Evolutionary conservation across 2,113 vertebrate genomes (phyloP), one percentile per base, ranked within the genome.

Genomic region (Leucopsar rothschildi): DNA sequence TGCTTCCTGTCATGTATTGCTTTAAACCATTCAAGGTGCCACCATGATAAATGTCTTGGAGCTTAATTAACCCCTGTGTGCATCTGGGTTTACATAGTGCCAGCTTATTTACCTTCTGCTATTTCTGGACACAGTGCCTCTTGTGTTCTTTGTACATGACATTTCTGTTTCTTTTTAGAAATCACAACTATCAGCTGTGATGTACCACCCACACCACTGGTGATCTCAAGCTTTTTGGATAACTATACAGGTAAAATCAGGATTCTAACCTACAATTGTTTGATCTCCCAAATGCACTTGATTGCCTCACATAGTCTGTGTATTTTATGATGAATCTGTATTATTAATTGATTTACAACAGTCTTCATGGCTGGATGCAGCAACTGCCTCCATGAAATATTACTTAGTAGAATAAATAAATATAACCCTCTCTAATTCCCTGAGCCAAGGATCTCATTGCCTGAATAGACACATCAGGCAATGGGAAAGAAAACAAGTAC

Each of bases 201-300:
- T 14, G 4, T 19, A 9, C 35, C n/a, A 63, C 92, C 85, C 5
- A 0, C 0, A 0, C 2, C 3, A 5, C 17, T 90, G 35, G 0
- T 0, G 5, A 57, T 97, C 47, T 24, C 90, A 40, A 2, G 39
- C 11, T 91, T 96, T 89, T 44, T 44, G 44, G 96, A 97, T 82
- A 75, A 92, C 47, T 92, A 94, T 22, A 17, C 75, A 94, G 95
- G 96, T 97, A 97, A 96, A 82, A 75, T 76, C 35, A 40, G 31
- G 3, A 42, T 45, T 75, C 45, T 66, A 16, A 40, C 28, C n/a
- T 61, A 61, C 23, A 93, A 37, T 4, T 84, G 13, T 68, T 37
- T 55, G 22, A 29, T 84, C 28, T 64, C 49, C 64, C n/a, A 81
- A 71, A 55, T 44, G 21, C 1, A 2, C 47, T 83, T 90, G 15